Evolutionary conservation across 2,113 vertebrate genomes (phyloP).

Genomic region (Xiphorhynchus elegans): DNA sequence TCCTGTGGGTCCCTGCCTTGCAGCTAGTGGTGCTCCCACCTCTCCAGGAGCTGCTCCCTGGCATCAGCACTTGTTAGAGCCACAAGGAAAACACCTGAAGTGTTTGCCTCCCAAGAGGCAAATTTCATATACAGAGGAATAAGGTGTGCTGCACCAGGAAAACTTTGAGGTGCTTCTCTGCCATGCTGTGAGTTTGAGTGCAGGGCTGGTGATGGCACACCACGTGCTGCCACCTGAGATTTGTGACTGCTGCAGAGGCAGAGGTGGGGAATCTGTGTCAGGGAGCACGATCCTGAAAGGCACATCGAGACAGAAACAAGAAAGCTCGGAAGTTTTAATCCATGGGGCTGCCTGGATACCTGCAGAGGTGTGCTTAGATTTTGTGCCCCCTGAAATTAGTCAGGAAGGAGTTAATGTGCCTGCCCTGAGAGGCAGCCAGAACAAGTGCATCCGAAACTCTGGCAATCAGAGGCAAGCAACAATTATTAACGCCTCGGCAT

Average conservation of each 20-base stretch:
- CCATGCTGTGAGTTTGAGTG: neutral
- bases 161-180: neutral
- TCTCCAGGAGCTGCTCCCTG: neutral
- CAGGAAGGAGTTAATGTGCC: conserved; percentile 1
- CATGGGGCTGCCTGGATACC: neutral
- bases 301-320: neutral
- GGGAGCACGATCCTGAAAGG: neutral
- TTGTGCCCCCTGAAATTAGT: neutral
- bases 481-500: conserved; percentile 46
- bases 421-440: neutral
- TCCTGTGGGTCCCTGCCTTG: neutral
- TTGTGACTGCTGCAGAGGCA: neutral
- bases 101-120: neutral
- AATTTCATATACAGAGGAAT: neutral
- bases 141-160: neutral
- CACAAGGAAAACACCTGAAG: neutral
- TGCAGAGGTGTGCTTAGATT: neutral
- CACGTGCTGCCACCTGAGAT: neutral
- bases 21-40: neutral
- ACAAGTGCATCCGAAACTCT: neutral
- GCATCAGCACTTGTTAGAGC: neutral
- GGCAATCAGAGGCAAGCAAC: conserved; percentile 25
- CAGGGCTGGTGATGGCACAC: neutral
- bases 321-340: neutral
- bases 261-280: neutral